These are phyloP conservation scores for Drosophila meridionalis DNA, from an alignment of 2,888 invertebrate species.

Conservation along the genomic window DNA sequence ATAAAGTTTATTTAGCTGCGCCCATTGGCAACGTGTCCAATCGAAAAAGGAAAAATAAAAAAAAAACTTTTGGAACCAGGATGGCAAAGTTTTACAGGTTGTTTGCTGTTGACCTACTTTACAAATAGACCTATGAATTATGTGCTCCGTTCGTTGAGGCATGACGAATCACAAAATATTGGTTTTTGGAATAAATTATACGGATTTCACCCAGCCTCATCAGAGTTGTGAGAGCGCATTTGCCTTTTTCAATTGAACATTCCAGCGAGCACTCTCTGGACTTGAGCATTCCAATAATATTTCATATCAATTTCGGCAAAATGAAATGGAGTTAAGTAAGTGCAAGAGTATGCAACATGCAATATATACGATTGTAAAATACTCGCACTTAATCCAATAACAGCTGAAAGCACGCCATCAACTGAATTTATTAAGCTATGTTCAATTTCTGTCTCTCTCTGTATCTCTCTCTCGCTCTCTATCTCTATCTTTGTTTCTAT, in stretches of 20 bases:
- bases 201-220: neutral
- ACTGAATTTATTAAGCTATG: neutral
- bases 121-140: neutral
- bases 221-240: neutral
- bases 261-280: neutral
- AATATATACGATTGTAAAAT: neutral
- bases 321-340: neutral
- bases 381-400: neutral
- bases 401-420: neutral
- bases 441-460: conserved; percentile 1
- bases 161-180: neutral
- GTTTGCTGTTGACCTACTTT: neutral
- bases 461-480: neutral
- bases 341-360: neutral
- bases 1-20: neutral
- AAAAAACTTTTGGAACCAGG: neutral
- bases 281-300: neutral
- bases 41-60: neutral
- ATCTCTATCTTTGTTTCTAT: neutral
- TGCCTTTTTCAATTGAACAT: neutral
- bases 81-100: neutral
- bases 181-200: neutral
- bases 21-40: neutral
- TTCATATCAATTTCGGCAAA: neutral
- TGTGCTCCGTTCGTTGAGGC: neutral